Evolutionary conservation across 2,888 invertebrate genomes (phyloP), one percentile per base, ranked within the genome.

Genomic region (Ligdia adustata): DNA sequence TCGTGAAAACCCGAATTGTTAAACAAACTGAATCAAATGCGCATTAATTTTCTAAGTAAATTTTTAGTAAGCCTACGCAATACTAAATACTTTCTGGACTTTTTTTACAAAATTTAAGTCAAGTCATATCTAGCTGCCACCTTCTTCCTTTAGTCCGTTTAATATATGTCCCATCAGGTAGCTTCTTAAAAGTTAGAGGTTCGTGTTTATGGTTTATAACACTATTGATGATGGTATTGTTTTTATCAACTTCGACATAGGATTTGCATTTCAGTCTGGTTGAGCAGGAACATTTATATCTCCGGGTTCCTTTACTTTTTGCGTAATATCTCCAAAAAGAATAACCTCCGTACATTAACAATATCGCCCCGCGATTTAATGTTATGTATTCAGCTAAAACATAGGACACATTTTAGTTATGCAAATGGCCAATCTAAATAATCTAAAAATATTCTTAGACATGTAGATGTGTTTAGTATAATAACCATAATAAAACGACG

Each of bases 271-370:
- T 6, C 15, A 37, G 42, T 4, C 32, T 28, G 7, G 24, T 14
- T 2, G 14, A 16, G 7, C 41, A 11, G 1, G 50, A 50, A 9
- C 54, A 55, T 16, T 40, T 47, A 15, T 51, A 55, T 2, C 54
- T 34, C 18, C 12, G 14, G 9, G 6, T 9, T 5, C 49, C 43
- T 1, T 6, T 2, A 1, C 1, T 9, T 6, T 20, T 16, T 11
- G 3, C 5, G 12, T 37, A 31, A 11, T 35, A 16, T n/a, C 27
- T 40, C 20, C 29, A 31, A 7, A 42, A 52, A 1, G 35, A 13
- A 14, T 47, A 22, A 11, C 40, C 40, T 2, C 33, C 14, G 35
- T 47, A 47, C 27, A 47, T 22, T 1, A 52, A 9, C 22, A 46
- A 31, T n/a, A 2, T 31, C 3, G 34, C 20, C 5, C 46, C 47